These are phyloP conservation scores for Romanogobio albipinnatus DNA, from an alignment of 2,113 vertebrate species.

Conservation along the genomic window DNA sequence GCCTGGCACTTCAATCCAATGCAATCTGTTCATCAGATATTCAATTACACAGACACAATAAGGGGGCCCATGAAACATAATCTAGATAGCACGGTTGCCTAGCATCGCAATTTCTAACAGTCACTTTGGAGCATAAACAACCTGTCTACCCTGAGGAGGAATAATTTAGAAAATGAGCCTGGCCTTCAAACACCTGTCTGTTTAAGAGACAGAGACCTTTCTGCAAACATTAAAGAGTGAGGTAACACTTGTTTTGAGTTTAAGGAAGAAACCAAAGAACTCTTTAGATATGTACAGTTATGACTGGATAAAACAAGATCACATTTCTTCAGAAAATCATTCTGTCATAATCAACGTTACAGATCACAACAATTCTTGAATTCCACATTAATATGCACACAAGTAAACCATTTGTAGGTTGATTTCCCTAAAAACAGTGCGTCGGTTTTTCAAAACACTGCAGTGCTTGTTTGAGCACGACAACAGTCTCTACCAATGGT, in stretches of 20 bases:
- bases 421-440: background rate
- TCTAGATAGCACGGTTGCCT: slow-evolving; percentile 53
- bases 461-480: background rate
- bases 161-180: slow-evolving; percentile 42
- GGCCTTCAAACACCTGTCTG: slow-evolving; percentile 49
- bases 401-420: background rate
- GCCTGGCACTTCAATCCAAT: slow-evolving; percentile 15
- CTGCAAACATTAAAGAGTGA: slow-evolving; percentile 35
- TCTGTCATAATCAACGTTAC: background rate
- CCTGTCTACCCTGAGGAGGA: slow-evolving; percentile 33
- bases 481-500: background rate
- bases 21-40: slow-evolving; percentile 49
- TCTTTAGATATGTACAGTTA: background rate
- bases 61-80: slow-evolving; percentile 48
- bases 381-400: background rate
- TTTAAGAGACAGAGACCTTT: slow-evolving; percentile 36
- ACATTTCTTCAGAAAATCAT: background rate
- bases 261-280: background rate
- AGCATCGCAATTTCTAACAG: slow-evolving; percentile 42
- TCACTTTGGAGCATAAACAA: slow-evolving; percentile 46
- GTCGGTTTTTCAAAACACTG: background rate
- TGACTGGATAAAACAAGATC: background rate
- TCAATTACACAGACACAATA: slow-evolving; percentile 53
- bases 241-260: background rate
- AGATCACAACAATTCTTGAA: background rate